Conservation (phyloP, 2,797 vertebrate genomes). For the Cheirogaleus major region DNA sequence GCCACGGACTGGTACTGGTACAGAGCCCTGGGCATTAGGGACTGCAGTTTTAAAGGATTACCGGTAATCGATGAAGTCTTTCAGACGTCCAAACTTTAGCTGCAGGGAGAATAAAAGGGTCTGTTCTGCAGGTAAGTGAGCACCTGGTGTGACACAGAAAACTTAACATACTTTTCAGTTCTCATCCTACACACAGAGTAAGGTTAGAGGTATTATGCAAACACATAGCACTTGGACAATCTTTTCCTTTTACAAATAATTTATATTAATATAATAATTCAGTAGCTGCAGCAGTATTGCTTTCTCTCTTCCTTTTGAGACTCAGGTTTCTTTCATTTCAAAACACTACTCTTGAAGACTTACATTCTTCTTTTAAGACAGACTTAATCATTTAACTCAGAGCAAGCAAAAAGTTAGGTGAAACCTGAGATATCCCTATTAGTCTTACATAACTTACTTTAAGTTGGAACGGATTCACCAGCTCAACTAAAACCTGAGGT, state of each 20-base stretch:
- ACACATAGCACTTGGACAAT: slow-evolving; percentile 34
- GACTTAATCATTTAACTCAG: slow-evolving; percentile 47
- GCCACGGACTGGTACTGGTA: no score
- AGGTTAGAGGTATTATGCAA: slow-evolving; percentile 56
- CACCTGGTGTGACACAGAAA: slow-evolving; percentile 46
- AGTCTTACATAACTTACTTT: slow-evolving; percentile 73
- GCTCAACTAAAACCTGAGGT: slow-evolving; percentile 47
- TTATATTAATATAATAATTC: slow-evolving; percentile 56
- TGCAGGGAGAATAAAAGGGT: not conserved
- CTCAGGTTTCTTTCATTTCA: slow-evolving; percentile 56
- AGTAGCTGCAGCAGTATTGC: slow-evolving; percentile 1
- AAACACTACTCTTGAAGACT: slow-evolving; percentile 48
- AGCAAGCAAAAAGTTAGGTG: slow-evolving; percentile 53
- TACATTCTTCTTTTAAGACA: slow-evolving; percentile 60
- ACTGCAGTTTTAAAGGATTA: not conserved
- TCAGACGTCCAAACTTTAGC: slow-evolving; percentile 32
- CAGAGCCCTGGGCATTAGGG: no score
- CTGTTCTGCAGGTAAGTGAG: slow-evolving; percentile 49
- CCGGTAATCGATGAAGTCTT: slow-evolving; percentile 24
- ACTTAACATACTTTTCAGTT: slow-evolving; percentile 56
- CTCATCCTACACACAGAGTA: slow-evolving; percentile 51
- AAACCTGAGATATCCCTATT: slow-evolving; percentile 64
- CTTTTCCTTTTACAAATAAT: slow-evolving; percentile 46
- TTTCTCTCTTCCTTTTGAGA: slow-evolving; percentile 22
- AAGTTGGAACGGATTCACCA: slow-evolving; percentile 58